Base-by-base conservation (phyloP, 92 coral and sea anemone species). In the Heliopora coerulea region DNA sequence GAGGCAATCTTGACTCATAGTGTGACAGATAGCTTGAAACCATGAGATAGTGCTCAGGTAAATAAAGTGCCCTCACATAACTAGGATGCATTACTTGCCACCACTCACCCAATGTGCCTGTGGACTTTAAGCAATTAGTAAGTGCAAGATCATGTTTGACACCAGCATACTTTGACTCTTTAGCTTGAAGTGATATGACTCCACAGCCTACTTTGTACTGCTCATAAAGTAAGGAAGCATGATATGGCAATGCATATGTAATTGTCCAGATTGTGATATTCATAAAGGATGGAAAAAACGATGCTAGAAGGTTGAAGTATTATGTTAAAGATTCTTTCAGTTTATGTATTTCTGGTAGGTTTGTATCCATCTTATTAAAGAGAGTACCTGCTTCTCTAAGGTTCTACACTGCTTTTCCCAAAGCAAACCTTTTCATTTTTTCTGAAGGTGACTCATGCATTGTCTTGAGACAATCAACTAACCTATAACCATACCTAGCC, bases 141-240 rank as follows among this genome's bases (percentile, higher is more conserved):
- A n/a, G n/a, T n/a, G n/a, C n/a, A n/a, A n/a, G n/a, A n/a, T n/a
- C n/a, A n/a, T n/a, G n/a, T n/a, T n/a, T n/a, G n/a, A n/a, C n/a
- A n/a, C n/a, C n/a, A n/a, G n/a, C n/a, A n/a, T n/a, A n/a, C n/a
- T 80, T 84, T 3, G 88, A 84, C 54, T 84, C 88, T 40, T 84
- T 84, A 2, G 82, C 88, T 56, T 84, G 88, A 4, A 78, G 44
- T 0, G 83, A 83, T 30, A 79, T 27, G 48, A 80, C 74, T 7
- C 89, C 85, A 74, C 10, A 68, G 17, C 89, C 85, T 23, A 85
- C 69, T 27, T 80, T 85, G 62, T 85, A 85, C 15, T 68, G 44
- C 8, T 65, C 56, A 61, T 64, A 85, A 14, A 85, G 74, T 29
- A 67, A 54, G 18, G 61, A 63, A 0, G 85, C 85, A 85, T 85